Evolutionary conservation across 2,888 invertebrate genomes (phyloP), one percentile per base, ranked within the genome.

Genomic region (Malthinus flaveolus): DNA sequence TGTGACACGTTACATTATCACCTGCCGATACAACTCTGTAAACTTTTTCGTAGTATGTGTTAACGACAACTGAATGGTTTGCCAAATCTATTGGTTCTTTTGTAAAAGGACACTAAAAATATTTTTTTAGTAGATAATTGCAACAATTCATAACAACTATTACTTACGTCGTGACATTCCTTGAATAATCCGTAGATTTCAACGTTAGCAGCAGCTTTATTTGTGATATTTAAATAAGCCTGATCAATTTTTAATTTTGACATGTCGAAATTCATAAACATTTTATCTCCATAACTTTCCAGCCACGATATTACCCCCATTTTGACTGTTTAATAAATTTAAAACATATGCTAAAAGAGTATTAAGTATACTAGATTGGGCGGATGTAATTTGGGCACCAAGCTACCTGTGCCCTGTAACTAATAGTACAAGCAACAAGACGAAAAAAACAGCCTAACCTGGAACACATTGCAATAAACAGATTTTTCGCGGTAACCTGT

Each of bases 171-270:
- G 71, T 85, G 82, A 71, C 91, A 91, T 69, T 90, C 87, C 53
- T 86, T 84, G 11, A 88, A 87, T 0, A 89, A 83, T 13, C 83
- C 80, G 71, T 90, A 90, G 3, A 90, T 77, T 70, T 83, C 85
- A 8, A 82, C 78, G 56, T 75, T 73, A 5, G 74, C 50, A 63
- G 66, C 65, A 48, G 70, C 68, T n/a, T 65, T 66, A 10, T 74
- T 79, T 10, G 70, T 73, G 32, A 82, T 78, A 56, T 80, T 78
- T 68, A 84, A 75, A 68, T 86, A 90, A 0, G 89, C 89, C 76
- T 90, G 79, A 70, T 91, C 90, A 70, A 85, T 84, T 61, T 77
- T 75, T 69, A 91, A 72, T 7, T 81, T 75, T 0, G 82, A 80
- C 78, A 88, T 79, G 68, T 86, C 80, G 49, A 86, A 78, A 11